Evolutionary conservation across 2,888 invertebrate species (phyloP).

Genomic region (Andrena camellia): DNA sequence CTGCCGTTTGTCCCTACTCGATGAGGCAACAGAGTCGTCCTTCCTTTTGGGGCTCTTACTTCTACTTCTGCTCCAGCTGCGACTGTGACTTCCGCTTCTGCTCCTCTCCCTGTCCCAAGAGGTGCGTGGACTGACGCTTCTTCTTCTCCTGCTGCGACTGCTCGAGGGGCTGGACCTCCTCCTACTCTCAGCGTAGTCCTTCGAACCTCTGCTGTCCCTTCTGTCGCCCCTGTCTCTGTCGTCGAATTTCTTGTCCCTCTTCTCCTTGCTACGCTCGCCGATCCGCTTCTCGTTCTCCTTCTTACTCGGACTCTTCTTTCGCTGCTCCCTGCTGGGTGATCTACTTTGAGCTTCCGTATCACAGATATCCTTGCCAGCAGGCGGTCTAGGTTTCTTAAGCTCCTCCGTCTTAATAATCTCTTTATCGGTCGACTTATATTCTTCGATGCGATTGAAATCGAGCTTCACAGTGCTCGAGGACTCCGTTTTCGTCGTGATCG

Average conservation of each 20-base stretch:
- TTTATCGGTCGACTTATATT: conserved; percentile 40
- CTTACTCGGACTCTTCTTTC: conserved; percentile 73
- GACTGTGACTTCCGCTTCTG: conserved; percentile 76
- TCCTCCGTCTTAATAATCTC: conserved; percentile 37
- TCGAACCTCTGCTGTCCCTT: conserved; percentile 55
- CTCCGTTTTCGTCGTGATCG: conserved; percentile 27
- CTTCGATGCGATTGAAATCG: conserved; percentile 35
- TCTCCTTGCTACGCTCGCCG: conserved; percentile 74
- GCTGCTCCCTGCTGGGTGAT: conserved; percentile 73
- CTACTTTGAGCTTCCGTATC: conserved; percentile 52
- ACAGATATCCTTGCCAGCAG: conserved; percentile 47
- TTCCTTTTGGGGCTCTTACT: conserved; percentile 80
- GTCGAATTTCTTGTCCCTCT: conserved; percentile 66
- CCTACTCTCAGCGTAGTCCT: conserved; percentile 67
- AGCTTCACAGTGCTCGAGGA: conserved; percentile 39
- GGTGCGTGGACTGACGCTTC: conserved; percentile 71
- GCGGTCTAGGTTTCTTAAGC: conserved; percentile 27
- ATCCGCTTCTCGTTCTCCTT: conserved; percentile 72
- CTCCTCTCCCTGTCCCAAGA: conserved; percentile 78
- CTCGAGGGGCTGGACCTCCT: conserved; percentile 73
- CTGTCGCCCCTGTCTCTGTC: conserved; percentile 64
- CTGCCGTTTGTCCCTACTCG: conserved; percentile 54
- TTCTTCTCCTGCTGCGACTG: conserved; percentile 63
- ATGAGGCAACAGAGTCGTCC: conserved; percentile 64
- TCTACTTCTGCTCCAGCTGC: conserved; percentile 80